Evolutionary conservation across 2,113 vertebrate genomes (phyloP).

Genomic region (Gorilla gorilla): DNA sequence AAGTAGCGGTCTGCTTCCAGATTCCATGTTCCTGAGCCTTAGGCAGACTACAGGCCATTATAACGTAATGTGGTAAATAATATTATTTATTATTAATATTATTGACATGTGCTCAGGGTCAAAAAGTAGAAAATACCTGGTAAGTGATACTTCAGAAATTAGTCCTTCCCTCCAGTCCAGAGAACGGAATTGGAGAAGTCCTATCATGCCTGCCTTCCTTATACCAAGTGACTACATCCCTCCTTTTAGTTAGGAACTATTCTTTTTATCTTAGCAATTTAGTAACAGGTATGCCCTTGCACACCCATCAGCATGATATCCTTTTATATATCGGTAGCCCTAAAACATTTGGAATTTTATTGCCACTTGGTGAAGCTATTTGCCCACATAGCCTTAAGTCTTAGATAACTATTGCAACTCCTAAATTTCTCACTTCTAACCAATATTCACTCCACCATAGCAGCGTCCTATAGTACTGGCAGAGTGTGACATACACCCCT

Average conservation of each 20-base stretch:
- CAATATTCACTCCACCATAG: background rate
- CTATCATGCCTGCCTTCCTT: background rate
- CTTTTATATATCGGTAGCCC: background rate
- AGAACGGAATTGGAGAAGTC: background rate
- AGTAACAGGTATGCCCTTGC: background rate
- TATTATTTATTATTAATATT: background rate
- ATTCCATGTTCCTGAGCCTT: background rate
- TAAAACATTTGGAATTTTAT: background rate
- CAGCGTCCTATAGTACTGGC: background rate
- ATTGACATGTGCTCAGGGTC: background rate
- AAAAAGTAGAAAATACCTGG: background rate
- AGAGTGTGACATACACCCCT: background rate
- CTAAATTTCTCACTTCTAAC: background rate
- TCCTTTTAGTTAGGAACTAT: background rate
- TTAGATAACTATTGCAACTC: background rate
- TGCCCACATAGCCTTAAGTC: background rate
- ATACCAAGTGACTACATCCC: accelerated
- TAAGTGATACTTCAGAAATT: background rate
- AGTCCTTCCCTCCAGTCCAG: background rate
- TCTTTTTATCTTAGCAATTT: background rate
- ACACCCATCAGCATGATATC: background rate
- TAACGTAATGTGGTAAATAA: background rate
- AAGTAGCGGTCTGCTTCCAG: background rate
- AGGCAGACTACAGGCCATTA: background rate
- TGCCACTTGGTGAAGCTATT: background rate